Percentiles rank a stretch among this genome's conserved stretches.
Evolutionary conservation across 2,797 vertebrate genomes (phyloP).

Genomic region (Bovichtus diacanthus): DNA sequence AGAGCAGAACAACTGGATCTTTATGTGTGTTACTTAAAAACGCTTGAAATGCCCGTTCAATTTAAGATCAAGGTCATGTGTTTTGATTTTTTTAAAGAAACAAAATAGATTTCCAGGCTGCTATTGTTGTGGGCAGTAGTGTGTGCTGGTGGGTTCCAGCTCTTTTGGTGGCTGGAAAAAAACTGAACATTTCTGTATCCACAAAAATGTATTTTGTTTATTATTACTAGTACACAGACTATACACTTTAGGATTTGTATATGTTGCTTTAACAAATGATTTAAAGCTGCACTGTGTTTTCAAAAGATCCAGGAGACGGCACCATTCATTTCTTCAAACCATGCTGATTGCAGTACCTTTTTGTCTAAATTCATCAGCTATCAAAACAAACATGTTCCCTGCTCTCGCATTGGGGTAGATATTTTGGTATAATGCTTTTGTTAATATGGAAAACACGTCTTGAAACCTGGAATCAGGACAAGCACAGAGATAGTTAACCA

Average conservation of each 20-base stretch:
- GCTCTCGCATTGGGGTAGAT: constrained; percentile 1
- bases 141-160: constrained; percentile 4
- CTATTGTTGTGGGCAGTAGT: background rate
- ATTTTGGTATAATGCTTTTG: constrained; percentile 27
- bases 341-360: constrained; percentile 43
- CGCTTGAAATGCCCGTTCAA: background rate
- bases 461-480: background rate
- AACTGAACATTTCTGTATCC: constrained; percentile 4
- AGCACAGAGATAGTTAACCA: background rate
- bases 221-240: constrained; percentile 20
- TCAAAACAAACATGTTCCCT: constrained; percentile 49
- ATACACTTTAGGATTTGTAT: constrained; percentile 23
- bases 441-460: constrained; percentile 37
- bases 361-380: constrained; percentile 41
- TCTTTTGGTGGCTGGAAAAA: constrained; percentile 8
- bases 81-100: background rate
- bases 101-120: background rate
- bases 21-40: background rate
- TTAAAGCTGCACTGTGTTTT: constrained; percentile 22
- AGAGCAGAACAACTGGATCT: background rate
- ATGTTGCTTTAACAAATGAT: constrained; percentile 19
- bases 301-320: background rate
- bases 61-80: background rate
- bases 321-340: constrained; percentile 36
- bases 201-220: constrained; percentile 28